Conservation (phyloP, 2,797 vertebrate species). For the Lagorchestes hirsutus region DNA sequence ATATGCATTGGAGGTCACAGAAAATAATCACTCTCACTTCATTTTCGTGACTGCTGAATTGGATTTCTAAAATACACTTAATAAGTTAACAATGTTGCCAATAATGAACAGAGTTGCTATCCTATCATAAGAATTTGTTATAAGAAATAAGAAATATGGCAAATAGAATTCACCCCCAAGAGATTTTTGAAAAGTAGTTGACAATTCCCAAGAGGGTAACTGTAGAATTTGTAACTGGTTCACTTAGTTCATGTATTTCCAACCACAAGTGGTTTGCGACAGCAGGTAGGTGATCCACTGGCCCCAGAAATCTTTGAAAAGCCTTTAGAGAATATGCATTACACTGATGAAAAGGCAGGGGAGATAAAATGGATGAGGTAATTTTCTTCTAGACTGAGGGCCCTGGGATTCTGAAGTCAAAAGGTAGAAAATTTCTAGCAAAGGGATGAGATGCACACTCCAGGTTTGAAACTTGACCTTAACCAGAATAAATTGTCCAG, state of each 20-base stretch:
- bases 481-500: conserved; percentile 33
- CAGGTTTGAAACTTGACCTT: background rate
- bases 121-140: conserved; percentile 18
- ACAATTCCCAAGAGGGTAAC: conserved; percentile 45
- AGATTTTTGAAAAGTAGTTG: conserved; percentile 20
- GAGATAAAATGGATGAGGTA: background rate
- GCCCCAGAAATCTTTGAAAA: background rate
- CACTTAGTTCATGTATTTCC: conserved; percentile 23
- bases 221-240: conserved; percentile 63
- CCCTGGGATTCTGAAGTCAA: background rate
- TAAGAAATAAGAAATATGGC: conserved; percentile 30
- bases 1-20: conserved; percentile 34
- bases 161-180: conserved; percentile 50
- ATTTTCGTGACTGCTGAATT: conserved; percentile 30
- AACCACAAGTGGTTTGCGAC: conserved; percentile 59
- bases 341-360: background rate
- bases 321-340: conserved; percentile 25
- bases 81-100: conserved; percentile 50
- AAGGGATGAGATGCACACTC: background rate
- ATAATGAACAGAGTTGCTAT: conserved; percentile 27
- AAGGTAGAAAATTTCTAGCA: background rate
- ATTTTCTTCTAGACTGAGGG: background rate
- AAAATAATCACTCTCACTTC: conserved; percentile 41
- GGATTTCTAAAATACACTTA: conserved; percentile 42
- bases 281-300: conserved; percentile 4